A percentile compares a stretch with the other conserved stretches of the same genome.
Evolutionary conservation across 2,113 vertebrate species (phyloP).

Genomic region (Pardalotus punctatus): DNA sequence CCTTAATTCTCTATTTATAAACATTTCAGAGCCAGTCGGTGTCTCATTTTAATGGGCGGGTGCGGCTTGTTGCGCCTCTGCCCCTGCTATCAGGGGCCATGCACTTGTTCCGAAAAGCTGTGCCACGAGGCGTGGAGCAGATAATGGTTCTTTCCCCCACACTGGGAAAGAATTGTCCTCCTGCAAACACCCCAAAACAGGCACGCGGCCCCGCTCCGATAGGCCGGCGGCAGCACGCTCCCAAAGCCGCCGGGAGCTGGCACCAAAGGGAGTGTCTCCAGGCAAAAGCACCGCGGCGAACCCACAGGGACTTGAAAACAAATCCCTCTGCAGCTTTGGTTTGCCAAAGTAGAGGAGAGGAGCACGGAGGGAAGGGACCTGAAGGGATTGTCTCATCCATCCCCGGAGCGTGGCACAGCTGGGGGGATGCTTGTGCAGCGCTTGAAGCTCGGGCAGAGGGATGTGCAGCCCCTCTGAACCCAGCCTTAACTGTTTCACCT

Average conservation of each 20-base stretch:
- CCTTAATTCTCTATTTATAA: background rate
- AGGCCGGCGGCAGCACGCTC: background rate
- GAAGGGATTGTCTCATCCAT: accelerated
- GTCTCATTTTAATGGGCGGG: background rate
- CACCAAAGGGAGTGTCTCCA: background rate
- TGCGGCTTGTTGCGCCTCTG: background rate
- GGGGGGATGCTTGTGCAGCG: background rate
- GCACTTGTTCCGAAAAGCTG: background rate
- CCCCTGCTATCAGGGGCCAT: background rate
- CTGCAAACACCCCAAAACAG: background rate
- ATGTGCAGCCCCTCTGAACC: background rate
- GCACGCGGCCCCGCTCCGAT: accelerated
- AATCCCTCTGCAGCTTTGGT: background rate
- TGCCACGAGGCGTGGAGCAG: background rate
- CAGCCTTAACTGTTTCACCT: accelerated
- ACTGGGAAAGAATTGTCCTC: background rate
- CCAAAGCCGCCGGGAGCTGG: background rate
- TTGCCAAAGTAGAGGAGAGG: background rate
- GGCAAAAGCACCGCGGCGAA: background rate
- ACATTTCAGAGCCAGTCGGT: background rate
- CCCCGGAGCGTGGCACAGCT: accelerated
- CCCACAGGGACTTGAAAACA: background rate
- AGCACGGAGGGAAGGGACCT: background rate
- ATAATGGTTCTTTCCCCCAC: background rate
- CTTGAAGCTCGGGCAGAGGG: background rate